Evolutionary conservation across 2,113 vertebrate genomes (phyloP).

Genomic region (Platichthys stellatus): DNA sequence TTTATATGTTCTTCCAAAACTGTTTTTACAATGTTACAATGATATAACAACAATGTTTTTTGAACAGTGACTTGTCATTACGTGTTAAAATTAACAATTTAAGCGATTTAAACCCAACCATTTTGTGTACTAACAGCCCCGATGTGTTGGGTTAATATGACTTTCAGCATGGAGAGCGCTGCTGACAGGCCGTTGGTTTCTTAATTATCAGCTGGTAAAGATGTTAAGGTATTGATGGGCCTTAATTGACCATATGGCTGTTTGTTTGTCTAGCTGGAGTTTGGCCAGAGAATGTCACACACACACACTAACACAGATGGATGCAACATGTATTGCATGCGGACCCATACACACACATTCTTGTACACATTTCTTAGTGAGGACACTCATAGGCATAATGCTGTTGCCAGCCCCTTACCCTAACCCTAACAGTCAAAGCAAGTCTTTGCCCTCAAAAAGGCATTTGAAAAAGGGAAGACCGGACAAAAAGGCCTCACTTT

Average conservation of each 20-base stretch:
- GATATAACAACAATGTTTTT: not conserved
- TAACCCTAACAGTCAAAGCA: no score
- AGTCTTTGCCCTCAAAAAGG: no score
- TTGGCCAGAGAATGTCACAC: constrained; percentile 46
- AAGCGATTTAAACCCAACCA: not conserved
- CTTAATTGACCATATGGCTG: constrained; percentile 82
- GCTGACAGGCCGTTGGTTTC: constrained; percentile 71
- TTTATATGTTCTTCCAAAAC: no score
- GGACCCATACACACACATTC: not conserved
- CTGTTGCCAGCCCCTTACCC: no score
- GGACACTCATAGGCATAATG: no score
- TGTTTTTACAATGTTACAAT: not conserved
- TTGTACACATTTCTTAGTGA: no score
- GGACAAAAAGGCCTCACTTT: no score
- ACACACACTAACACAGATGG: constrained; percentile 12
- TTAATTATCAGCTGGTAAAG: constrained; percentile 75
- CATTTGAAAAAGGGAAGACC: no score
- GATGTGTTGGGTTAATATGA: constrained; percentile 29
- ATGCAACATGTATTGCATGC: constrained; percentile 18
- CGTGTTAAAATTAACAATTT: not conserved
- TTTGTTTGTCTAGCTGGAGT: constrained; percentile 69
- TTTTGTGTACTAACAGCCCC: constrained; percentile 20
- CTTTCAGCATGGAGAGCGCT: constrained; percentile 37
- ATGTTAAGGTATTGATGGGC: constrained; percentile 77
- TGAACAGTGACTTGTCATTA: not conserved